Evolutionary conservation across 2,797 vertebrate genomes (phyloP), one percentile per base, ranked within the genome.

Genomic region (Microctenopoma stevenorrisi): DNA sequence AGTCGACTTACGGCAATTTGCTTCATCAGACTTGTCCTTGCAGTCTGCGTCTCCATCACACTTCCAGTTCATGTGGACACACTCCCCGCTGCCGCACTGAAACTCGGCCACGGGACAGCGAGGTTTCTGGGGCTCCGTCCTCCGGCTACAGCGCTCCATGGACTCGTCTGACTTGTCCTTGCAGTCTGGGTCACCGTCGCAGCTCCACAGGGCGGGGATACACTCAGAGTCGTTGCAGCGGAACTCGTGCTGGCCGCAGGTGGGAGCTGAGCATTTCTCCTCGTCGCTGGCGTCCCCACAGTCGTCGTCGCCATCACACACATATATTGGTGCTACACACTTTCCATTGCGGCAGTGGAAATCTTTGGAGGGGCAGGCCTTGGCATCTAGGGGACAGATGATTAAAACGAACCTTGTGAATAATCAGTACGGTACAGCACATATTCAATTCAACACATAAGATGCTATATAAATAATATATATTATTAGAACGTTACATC

Each of bases 21-120:
- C 91, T 90, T 99, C 98, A 5, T 99, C 98, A 0, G 97, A 98
- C 83, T 97, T 96, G 91, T 99, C 98, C 89, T 98, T 98, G 94
- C 98, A 99, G 93, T 99, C 98, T 2, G 94, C 94, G 0, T 98
- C 97, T 0, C 98, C 97, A 0, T 99, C 98, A 0, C 98, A 99
- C 89, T 96, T 98, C 98, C 98, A 99, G 94, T 95, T 96, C 67
- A 95, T 93, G 83, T 96, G 97, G 79, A 99, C 93, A 46, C 98
- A 99, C 57, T 98, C 96, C 0, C 98, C 97, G 0, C 94, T 98
- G 50, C 93, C 86, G 3, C 98, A 95, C 72, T 90, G 93, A 81
- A 95, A 98, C 93, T 98, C 96, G 0, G 93, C 91, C 2, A 92
- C 85, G 0, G 91, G 88, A 4, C 97, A 98, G 28, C 91, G 94